These are phyloP conservation scores for Syndactyla subalaris DNA, from an alignment of 2,797 vertebrate genomes.

Conservation along the genomic window DNA sequence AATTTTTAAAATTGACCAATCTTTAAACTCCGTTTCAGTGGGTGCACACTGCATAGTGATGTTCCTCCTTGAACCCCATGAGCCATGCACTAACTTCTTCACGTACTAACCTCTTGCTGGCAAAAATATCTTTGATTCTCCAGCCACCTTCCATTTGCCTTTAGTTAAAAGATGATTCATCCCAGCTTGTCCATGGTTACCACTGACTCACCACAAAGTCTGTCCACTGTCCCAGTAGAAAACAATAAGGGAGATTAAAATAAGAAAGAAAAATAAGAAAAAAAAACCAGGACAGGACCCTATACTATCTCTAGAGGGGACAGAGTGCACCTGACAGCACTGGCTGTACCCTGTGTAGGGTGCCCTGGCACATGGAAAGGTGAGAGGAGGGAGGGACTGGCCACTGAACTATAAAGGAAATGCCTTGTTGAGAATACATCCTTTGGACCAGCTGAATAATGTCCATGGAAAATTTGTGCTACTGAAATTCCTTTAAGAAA, in stretches of 20 bases:
- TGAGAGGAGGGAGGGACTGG: not conserved
- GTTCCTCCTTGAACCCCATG: not conserved
- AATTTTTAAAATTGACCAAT: not conserved
- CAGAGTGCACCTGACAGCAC: not conserved
- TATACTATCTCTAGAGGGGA: not conserved
- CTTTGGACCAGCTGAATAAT: not conserved
- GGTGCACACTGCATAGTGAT: not conserved
- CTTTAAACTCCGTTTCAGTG: not conserved
- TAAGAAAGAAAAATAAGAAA: not conserved
- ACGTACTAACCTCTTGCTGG: not conserved
- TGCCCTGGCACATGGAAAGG: not conserved
- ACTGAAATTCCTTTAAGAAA: not conserved
- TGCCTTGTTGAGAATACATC: not conserved
- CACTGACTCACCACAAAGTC: not conserved
- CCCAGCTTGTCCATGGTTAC: not conserved
- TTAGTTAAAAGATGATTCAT: not conserved
- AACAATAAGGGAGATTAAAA: not conserved
- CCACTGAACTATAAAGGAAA: not conserved
- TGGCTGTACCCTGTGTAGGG: not conserved
- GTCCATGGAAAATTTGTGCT: not conserved
- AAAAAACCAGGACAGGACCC: not conserved
- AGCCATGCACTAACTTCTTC: not conserved
- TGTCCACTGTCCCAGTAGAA: not conserved
- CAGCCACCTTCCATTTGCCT: not conserved
- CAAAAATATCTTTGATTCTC: not conserved